A percentile compares a stretch with the other conserved stretches of the same genome.
These are phyloP conservation scores for Gambusia holbrooki DNA, from an alignment of 2,113 vertebrate species.

Conservation along the genomic window DNA sequence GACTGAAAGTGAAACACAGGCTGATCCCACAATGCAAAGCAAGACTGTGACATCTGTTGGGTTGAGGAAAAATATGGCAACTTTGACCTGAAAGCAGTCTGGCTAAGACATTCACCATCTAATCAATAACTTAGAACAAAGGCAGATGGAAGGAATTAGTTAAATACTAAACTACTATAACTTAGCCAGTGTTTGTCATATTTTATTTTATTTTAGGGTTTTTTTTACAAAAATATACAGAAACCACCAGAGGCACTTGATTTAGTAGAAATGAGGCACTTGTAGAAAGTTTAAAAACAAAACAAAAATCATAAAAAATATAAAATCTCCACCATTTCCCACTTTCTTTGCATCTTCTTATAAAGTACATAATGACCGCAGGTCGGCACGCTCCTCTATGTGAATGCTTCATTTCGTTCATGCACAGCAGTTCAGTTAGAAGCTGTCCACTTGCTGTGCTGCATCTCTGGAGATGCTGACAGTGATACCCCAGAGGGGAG, in stretches of 20 bases:
- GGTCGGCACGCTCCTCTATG: background rate
- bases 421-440: background rate
- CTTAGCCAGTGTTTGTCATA: constrained; percentile 62
- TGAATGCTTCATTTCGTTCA: background rate
- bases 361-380: background rate
- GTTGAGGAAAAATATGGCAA: constrained; percentile 14
- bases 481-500: background rate
- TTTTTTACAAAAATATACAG: constrained; percentile 42
- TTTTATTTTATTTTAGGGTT: constrained; percentile 4
- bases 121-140: constrained; percentile 72
- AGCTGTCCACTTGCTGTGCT: background rate
- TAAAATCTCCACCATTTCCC: background rate
- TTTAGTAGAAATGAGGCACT: constrained; percentile 7
- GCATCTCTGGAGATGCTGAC: constrained; percentile 1
- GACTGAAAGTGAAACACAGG: background rate
- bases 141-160: constrained; percentile 39
- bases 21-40: background rate
- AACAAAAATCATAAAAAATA: background rate
- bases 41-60: constrained; percentile 16
- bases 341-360: background rate
- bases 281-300: background rate
- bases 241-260: constrained; percentile 49
- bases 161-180: constrained; percentile 82
- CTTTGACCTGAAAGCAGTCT: constrained; percentile 54
- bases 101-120: constrained; percentile 45